A percentile compares a stretch with the other conserved stretches of the same genome.
phyloP scores from a whole-genome alignment of 2,113 vertebrate genomes.

The Anoplopoma fimbria region DNA sequence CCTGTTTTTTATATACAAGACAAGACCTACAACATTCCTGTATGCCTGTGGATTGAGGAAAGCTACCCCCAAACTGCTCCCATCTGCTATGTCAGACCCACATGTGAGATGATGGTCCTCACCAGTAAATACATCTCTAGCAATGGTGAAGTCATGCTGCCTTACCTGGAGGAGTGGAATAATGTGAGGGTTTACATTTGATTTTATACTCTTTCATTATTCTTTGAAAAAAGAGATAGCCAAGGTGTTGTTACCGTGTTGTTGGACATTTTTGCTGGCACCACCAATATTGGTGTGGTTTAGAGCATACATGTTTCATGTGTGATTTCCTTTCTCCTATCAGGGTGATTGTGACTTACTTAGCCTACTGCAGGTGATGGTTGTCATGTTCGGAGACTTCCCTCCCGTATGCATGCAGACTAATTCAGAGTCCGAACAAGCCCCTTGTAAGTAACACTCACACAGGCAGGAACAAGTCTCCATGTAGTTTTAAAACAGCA shows the following conservation, averaged over 20 bases:
- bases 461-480: not conserved
- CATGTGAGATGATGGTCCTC: slow-evolving; percentile 89
- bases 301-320: not conserved
- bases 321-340: not conserved
- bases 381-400: slow-evolving; percentile 88
- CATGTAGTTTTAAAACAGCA: not conserved
- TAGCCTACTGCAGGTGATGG: slow-evolving; percentile 92
- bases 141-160: slow-evolving; percentile 90
- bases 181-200: slow-evolving; percentile 79
- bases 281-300: not conserved
- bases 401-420: slow-evolving; percentile 89
- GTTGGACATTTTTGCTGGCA: not conserved
- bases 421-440: slow-evolving; percentile 23
- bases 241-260: not conserved
- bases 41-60: slow-evolving; percentile 92
- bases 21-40: slow-evolving; percentile 90
- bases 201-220: not conserved
- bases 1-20: slow-evolving; percentile 77
- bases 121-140: slow-evolving; percentile 87
- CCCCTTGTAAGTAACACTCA: slow-evolving; percentile 59
- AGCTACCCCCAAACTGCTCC: slow-evolving; percentile 91
- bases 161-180: slow-evolving; percentile 94
- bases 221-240: not conserved
- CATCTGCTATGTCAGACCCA: slow-evolving; percentile 93
- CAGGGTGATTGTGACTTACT: slow-evolving; percentile 91